A percentile compares a stretch with the other conserved stretches of the same genome.
Evolutionary conservation across 1,140 invertebrate species (phyloP).

Genomic region (Drosophila navojoa): DNA sequence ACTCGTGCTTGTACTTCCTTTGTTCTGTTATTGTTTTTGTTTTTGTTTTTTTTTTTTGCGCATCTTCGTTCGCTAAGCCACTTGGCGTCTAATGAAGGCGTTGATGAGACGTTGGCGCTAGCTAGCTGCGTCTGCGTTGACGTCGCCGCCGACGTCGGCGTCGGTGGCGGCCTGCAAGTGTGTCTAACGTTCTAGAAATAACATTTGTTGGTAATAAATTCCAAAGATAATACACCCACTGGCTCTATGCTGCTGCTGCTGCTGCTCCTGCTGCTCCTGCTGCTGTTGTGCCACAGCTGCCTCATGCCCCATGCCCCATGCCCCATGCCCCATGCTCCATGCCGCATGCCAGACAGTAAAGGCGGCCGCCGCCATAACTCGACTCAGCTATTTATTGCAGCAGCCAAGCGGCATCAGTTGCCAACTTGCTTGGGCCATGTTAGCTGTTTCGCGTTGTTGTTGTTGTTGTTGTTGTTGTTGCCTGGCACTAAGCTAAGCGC

Average conservation of each 20-base stretch:
- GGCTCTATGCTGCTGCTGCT: conserved; percentile 33
- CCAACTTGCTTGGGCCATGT: conserved; percentile 28
- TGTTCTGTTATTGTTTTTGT: neutral
- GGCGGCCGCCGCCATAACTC: conserved; percentile 61
- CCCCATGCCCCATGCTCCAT: conserved; percentile 11
- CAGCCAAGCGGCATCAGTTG: conserved; percentile 41
- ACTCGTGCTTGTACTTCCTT: neutral
- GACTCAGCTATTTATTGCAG: conserved; percentile 67
- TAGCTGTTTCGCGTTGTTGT: conserved; percentile 14
- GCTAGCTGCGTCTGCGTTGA: conserved; percentile 7
- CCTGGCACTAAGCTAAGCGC: conserved; percentile 58
- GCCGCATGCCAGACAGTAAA: conserved; percentile 5
- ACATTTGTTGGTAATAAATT: conserved; percentile 81
- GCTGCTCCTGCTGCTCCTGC: too few species aligned
- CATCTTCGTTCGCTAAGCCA: conserved; percentile 33
- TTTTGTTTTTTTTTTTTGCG: neutral
- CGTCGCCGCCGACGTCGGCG: too few species aligned
- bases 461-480: conserved; percentile 20
- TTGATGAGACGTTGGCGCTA: conserved; percentile 65
- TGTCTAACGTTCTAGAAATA: conserved; percentile 80
- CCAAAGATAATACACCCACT: conserved; percentile 80
- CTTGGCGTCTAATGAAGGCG: conserved; percentile 72
- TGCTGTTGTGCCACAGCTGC: conserved; percentile 1
- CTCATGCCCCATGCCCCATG: neutral
- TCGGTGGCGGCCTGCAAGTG: conserved; percentile 23